Conservation (phyloP, 2,888 invertebrate genomes). For the Deladenus siricidicola region DNA sequence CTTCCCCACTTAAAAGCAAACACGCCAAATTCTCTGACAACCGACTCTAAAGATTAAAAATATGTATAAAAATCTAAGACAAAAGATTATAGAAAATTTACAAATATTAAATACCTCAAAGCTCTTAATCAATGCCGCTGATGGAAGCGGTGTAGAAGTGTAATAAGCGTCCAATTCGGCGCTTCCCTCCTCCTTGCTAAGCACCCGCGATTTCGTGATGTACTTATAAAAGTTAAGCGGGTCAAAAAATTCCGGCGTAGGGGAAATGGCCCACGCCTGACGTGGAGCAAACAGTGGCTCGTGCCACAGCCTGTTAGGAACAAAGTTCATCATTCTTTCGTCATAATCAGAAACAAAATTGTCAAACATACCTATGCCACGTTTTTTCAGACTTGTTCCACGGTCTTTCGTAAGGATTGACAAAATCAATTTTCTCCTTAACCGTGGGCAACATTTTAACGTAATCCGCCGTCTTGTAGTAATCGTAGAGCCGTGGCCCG, state of each 20-base stretch:
- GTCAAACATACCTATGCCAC: conserved; percentile 39
- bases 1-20: background rate
- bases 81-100: background rate
- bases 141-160: conserved; percentile 30
- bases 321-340: background rate
- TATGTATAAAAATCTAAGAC: background rate
- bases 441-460: conserved; percentile 39
- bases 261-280: conserved; percentile 45
- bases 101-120: conserved; percentile 12
- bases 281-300: conserved; percentile 38
- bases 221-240: conserved; percentile 43
- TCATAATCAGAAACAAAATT: background rate
- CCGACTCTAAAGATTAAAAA: background rate
- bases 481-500: conserved; percentile 45
- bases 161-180: conserved; percentile 30
- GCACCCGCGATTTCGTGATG: conserved; percentile 43
- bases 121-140: background rate
- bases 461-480: conserved; percentile 44
- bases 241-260: conserved; percentile 44
- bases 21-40: background rate
- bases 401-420: conserved; percentile 47
- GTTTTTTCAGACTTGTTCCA: conserved; percentile 44
- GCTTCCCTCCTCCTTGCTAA: conserved; percentile 21
- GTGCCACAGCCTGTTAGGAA: conserved; percentile 36
- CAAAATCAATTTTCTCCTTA: conserved; percentile 46